These are phyloP conservation scores for Amiota communis DNA, from an alignment of 2,888 invertebrate species.

Conservation along the genomic window DNA sequence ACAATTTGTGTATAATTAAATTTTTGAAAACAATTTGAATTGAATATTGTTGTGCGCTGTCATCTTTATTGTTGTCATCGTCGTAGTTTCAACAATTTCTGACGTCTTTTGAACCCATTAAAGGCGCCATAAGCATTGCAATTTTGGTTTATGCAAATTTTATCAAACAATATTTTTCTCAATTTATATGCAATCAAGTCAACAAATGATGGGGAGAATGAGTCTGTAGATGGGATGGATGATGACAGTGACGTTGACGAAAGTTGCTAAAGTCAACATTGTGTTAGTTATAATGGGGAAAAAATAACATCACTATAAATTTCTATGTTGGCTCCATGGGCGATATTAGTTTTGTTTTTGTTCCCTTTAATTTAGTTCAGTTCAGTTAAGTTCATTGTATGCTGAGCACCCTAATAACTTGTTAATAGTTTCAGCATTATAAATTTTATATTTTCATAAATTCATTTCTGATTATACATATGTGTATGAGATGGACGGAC, in stretches of 20 bases:
- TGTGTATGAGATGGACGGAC: no score
- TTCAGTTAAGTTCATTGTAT: conserved; percentile 46
- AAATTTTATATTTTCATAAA: background rate
- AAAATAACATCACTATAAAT: background rate
- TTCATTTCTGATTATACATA: no score
- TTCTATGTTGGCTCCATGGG: background rate
- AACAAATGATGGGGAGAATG: background rate
- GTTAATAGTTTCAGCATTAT: conserved; percentile 52
- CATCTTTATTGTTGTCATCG: background rate
- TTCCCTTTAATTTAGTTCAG: background rate
- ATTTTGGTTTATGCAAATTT: conserved; percentile 36
- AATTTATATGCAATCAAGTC: conserved; percentile 51
- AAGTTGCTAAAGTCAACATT: conserved; percentile 9
- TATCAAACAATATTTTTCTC: conserved; percentile 40
- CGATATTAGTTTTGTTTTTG: no score
- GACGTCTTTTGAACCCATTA: conserved; percentile 18
- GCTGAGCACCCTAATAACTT: conserved; percentile 56
- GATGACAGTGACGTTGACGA: background rate
- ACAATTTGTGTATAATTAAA: conserved; percentile 20
- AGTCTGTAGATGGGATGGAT: background rate
- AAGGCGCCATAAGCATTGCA: conserved; percentile 27
- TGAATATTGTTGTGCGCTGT: background rate
- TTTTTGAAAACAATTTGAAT: conserved; percentile 8
- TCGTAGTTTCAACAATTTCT: background rate
- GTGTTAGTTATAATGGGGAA: background rate